Conservation (phyloP, 2,113 vertebrate species). For the Andinoacara biseriatus region DNA sequence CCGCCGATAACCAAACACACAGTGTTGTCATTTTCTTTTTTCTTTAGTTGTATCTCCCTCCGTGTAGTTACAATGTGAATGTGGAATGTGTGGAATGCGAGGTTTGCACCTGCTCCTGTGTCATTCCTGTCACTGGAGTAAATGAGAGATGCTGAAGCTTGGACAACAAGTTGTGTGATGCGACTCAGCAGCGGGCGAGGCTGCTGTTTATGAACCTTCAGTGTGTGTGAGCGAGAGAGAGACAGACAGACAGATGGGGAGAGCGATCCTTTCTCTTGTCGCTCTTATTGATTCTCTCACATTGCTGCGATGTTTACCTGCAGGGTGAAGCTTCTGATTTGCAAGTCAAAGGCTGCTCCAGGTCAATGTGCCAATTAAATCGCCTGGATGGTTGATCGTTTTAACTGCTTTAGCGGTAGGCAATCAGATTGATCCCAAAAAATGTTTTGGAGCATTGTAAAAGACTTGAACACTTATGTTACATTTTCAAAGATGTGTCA, state of each 20-base stretch:
- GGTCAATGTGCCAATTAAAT: not conserved
- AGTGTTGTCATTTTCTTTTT: conserved; percentile 21
- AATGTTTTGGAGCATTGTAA: not conserved
- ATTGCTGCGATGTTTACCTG: not conserved
- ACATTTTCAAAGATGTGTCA: not conserved
- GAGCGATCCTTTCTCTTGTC: not conserved
- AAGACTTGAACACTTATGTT: not conserved
- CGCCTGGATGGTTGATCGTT: not conserved
- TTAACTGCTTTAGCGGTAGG: not conserved
- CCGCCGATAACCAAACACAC: not conserved
- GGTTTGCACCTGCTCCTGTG: not conserved
- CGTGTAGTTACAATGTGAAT: not conserved
- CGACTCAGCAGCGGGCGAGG: not conserved
- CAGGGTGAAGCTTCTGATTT: not conserved
- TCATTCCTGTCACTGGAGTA: not conserved
- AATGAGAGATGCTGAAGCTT: not conserved
- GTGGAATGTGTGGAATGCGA: not conserved
- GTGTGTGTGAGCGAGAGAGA: not conserved
- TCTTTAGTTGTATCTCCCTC: not conserved
- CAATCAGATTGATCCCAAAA: not conserved
- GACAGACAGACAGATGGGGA: not conserved
- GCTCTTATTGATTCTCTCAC: not conserved
- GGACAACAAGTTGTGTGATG: conserved; percentile 12
- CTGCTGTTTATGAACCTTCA: not conserved
- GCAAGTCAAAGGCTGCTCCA: not conserved